Percentiles rank a stretch among this genome's conserved stretches.
Evolutionary conservation across 2,888 invertebrate genomes (phyloP).

Genomic region (Bhutanitis thaidina): DNA sequence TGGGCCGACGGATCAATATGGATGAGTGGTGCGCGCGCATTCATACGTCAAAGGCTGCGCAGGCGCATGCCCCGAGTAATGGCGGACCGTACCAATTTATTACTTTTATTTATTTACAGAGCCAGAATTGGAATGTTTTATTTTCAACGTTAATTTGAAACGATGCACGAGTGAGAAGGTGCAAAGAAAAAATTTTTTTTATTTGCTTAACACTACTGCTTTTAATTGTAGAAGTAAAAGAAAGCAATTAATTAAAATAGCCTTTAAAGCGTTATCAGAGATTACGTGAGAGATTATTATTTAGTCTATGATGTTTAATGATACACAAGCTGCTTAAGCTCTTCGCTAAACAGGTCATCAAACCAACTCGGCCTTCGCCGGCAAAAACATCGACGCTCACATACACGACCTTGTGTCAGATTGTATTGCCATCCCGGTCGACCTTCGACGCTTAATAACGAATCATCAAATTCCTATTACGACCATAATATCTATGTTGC

Average conservation of each 20-base stretch:
- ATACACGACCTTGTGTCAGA: conserved; percentile 28
- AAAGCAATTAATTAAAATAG: too few relatives aligned
- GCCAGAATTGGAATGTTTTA: conserved; percentile 20
- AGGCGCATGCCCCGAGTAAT: conserved; percentile 18
- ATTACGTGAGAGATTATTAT: too few relatives aligned
- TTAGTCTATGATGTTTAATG: neutral
- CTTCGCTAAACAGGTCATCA: conserved; percentile 23
- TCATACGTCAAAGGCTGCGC: conserved; percentile 58
- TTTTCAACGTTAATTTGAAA: neutral
- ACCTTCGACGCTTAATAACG: conserved; percentile 46
- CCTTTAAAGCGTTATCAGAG: too few relatives aligned
- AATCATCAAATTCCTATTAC: conserved; percentile 62
- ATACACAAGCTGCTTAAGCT: neutral
- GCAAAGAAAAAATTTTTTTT: too few relatives aligned
- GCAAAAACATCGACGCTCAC: neutral
- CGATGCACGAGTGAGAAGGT: neutral
- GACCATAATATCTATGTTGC: conserved; percentile 27
- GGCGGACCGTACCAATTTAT: conserved; percentile 24
- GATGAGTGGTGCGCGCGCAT: conserved; percentile 55
- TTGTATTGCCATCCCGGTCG: conserved; percentile 32
- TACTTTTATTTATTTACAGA: conserved; percentile 29
- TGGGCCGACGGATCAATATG: conserved; percentile 60
- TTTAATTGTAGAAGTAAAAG: too few relatives aligned
- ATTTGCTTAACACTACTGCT: too few relatives aligned
- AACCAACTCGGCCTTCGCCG: conserved; percentile 26